phyloP scores from a whole-genome alignment of 1,140 invertebrate genomes.

The Homalodisca vitripennis region DNA sequence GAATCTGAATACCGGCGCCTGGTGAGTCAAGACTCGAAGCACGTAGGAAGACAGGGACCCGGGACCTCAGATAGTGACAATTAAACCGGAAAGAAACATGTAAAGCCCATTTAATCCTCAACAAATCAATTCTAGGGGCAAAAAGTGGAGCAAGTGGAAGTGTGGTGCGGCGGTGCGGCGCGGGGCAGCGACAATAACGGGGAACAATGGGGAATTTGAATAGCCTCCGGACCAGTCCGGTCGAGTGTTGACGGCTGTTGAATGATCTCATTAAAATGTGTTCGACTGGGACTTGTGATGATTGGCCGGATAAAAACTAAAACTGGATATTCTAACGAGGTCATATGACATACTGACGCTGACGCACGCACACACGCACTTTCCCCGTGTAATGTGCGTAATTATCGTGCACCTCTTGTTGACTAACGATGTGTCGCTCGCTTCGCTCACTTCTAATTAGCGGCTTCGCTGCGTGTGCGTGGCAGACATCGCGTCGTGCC shows the following conservation, averaged over 20 bases:
- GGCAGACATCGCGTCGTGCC: too few species aligned
- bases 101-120: neutral
- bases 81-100: neutral
- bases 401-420: neutral
- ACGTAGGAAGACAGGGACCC: too few species aligned
- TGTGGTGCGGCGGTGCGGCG: neutral
- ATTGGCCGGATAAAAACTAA: constrained; percentile 9
- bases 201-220: neutral
- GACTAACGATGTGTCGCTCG: neutral
- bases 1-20: too few species aligned
- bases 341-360: neutral
- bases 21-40: too few species aligned
- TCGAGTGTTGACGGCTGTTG: neutral
- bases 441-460: constrained; percentile 5
- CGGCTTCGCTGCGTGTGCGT: neutral
- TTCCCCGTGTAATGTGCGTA: constrained; percentile 12
- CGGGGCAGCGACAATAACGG: neutral
- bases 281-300: neutral
- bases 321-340: constrained; percentile 20
- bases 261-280: constrained; percentile 22
- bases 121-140: neutral
- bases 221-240: neutral
- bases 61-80: too few species aligned
- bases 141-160: neutral
- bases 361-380: neutral